Conservation (phyloP, 2,113 vertebrate species). For the Dermatemys mawii region DNA sequence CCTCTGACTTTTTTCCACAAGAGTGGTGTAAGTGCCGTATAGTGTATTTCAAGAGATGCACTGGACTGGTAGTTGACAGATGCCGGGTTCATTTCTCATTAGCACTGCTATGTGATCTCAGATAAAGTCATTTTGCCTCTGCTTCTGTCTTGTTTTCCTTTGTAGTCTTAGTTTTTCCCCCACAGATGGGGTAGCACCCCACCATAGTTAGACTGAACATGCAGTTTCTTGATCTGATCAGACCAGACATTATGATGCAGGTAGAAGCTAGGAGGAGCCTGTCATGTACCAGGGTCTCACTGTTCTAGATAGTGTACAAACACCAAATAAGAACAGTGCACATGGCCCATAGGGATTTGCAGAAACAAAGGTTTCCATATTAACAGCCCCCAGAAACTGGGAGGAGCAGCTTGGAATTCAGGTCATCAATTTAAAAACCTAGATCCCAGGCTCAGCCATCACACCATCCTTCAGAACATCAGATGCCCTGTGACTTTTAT, state of each 20-base stretch:
- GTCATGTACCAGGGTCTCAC: too few species aligned
- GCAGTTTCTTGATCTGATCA: not conserved
- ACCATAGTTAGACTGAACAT: not conserved
- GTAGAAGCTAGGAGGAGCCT: too few species aligned
- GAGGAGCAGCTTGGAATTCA: rapidly evolving
- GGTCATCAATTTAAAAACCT: rapidly evolving
- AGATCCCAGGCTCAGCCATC: not conserved
- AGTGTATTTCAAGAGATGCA: not conserved
- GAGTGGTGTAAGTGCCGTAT: too few species aligned
- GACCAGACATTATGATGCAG: too few species aligned
- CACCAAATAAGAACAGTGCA: rapidly evolving
- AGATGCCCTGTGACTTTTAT: not conserved
- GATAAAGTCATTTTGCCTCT: not conserved
- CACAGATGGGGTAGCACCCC: not conserved
- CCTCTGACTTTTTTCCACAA: not conserved
- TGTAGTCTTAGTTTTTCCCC: not conserved
- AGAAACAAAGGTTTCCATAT: not conserved
- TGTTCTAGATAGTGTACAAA: too few species aligned
- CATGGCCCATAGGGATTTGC: rapidly evolving
- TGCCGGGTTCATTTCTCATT: not conserved
- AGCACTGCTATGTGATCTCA: not conserved
- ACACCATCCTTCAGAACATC: rapidly evolving
- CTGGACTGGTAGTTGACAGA: not conserved
- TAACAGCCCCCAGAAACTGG: rapidly evolving
- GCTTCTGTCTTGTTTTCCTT: not conserved